These are phyloP conservation scores for Tetrao urogallus DNA, from an alignment of 2,113 vertebrate genomes.

Conservation along the genomic window DNA sequence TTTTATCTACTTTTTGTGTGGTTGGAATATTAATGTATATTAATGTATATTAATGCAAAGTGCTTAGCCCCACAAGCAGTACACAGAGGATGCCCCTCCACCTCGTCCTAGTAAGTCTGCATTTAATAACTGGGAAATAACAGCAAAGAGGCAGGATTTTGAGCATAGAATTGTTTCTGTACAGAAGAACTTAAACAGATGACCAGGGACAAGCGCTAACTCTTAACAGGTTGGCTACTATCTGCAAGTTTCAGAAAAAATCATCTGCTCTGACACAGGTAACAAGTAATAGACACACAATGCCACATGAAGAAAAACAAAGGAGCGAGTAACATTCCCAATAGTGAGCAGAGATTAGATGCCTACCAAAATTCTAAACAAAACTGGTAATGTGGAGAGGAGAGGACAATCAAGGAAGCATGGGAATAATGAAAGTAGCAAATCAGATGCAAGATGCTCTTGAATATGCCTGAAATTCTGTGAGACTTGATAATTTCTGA, in stretches of 20 bases:
- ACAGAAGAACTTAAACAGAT: not conserved
- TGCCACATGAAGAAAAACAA: not conserved
- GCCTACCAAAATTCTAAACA: not conserved
- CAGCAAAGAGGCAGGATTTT: not conserved
- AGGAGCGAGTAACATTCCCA: not conserved
- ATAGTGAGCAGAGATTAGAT: not conserved
- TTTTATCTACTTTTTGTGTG: not conserved
- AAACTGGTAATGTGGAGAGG: fast-evolving
- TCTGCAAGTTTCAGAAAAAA: not conserved
- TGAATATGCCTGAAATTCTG: not conserved
- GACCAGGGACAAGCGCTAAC: not conserved
- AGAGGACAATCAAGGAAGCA: not conserved
- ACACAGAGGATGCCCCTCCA: not conserved
- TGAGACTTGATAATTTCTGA: not conserved
- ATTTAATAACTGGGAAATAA: not conserved
- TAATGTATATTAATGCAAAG: not conserved
- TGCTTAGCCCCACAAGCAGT: not conserved
- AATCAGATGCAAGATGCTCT: not conserved
- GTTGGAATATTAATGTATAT: not conserved
- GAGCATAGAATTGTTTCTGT: not conserved
- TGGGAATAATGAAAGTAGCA: not conserved
- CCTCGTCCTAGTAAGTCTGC: not conserved
- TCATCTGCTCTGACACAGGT: not conserved
- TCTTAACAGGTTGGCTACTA: not conserved
- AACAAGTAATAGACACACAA: not conserved